Evolutionary conservation across 2,888 invertebrate genomes (phyloP), one percentile per base, ranked within the genome.

Genomic region (Quadroppia sp.): DNA sequence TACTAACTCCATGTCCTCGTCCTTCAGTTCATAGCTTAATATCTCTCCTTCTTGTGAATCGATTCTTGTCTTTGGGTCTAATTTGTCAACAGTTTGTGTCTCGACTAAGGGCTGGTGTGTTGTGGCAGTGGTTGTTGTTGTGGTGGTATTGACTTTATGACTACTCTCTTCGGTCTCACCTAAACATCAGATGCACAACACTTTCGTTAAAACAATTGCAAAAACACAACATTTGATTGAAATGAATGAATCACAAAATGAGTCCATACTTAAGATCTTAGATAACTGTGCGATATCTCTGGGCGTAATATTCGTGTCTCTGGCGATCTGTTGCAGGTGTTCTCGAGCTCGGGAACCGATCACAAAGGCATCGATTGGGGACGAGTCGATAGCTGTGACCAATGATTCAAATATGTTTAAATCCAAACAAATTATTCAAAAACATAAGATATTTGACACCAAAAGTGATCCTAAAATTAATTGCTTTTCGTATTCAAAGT

Each of bases 291-390:
- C 75, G 61, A 75, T 75, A 59, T 75, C 75, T 25, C 71, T 56
- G n/a, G 76, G 73, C 20, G 72, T 70, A 25, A 76, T 75, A 53
- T 73, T 75, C n/a, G 30, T 42, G 32, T 73, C 50, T 50, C 59
- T 71, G n/a, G 71, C 42, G 32, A 76, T 69, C 42, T 61, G 67
- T 32, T 76, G 42, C 9, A 76, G 59, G 36, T 76, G 76, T 50
- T 76, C 72, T 9, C 74, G 72, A 25, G 75, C 76, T 36, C 73
- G 36, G 30, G 76, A 72, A 9, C 76, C 76, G 64, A 76, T 76
- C 11, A 76, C 76, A 69, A 75, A 76, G 17, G 75, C 76, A 42
- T 76, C 76, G 17, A 76, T 56, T 15, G 61, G 64, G 13, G 74
- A 75, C 1, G 76, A 56, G 48, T 76, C 74, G 28, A 73, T 40